These are phyloP conservation scores for Meloe dianella DNA, from an alignment of 2,888 invertebrate species.

Conservation along the genomic window DNA sequence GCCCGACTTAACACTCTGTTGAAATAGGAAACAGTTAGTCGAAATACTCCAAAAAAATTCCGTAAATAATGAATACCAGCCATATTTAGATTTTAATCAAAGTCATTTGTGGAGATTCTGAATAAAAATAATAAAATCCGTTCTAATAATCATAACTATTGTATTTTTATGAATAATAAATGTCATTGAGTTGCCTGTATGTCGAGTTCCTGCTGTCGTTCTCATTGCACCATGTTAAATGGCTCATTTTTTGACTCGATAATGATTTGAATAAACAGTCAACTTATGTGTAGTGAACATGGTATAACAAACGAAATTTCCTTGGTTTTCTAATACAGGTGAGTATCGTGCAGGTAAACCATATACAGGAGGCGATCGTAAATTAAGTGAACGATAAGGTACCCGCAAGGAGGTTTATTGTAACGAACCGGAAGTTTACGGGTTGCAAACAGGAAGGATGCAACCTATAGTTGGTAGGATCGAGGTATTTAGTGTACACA, in stretches of 20 bases:
- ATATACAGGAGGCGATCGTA: conserved; percentile 1
- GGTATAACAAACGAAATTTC: conserved; percentile 11
- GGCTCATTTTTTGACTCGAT: not conserved
- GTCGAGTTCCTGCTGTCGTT: conserved; percentile 5
- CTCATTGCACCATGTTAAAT: not conserved
- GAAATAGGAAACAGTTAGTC: too few species aligned
- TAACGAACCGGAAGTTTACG: conserved; percentile 12
- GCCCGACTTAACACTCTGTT: too few species aligned
- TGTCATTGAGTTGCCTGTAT: conserved; percentile 1
- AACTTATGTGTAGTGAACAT: conserved; percentile 12
- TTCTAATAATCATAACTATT: not conserved
- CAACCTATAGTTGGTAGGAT: conserved; percentile 14
- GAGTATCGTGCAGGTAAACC: conserved; percentile 15
- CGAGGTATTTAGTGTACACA: conserved; percentile 24
- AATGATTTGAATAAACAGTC: conserved; percentile 15
- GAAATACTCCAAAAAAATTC: too few species aligned
- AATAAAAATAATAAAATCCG: not conserved
- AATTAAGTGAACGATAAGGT: conserved; percentile 15
- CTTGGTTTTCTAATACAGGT: conserved; percentile 12
- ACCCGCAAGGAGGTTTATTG: not conserved
- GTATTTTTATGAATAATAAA: conserved; percentile 10
- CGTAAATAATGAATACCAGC: too few species aligned
- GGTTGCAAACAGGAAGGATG: conserved; percentile 17
- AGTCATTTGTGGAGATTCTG: not conserved
- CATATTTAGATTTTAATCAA: not conserved